Evolutionary conservation across 2,888 invertebrate genomes (phyloP).

Genomic region (Ametastegia equiseti): DNA sequence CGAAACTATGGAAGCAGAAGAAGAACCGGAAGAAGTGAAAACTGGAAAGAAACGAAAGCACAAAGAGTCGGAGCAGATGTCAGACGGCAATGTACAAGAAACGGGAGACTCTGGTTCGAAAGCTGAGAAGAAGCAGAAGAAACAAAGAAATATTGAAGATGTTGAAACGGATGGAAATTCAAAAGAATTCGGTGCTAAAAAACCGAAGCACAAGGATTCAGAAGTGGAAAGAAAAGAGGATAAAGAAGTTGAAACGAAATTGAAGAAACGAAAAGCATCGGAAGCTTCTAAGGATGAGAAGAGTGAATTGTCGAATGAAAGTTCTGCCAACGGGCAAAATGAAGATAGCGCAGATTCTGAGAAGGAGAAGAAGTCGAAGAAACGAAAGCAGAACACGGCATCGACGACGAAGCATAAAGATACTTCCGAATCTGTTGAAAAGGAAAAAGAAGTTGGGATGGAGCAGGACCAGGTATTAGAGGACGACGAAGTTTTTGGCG

Average conservation of each 20-base stretch:
- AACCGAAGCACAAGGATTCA: slow-evolving; percentile 11
- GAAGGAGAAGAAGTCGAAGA: slow-evolving; percentile 26
- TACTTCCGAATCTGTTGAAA: slow-evolving; percentile 64
- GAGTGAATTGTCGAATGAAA: slow-evolving; percentile 25
- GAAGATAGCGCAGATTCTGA: slow-evolving; percentile 26
- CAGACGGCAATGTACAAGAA: slow-evolving; percentile 30
- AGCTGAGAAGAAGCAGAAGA: slow-evolving; percentile 12
- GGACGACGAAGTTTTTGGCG: slow-evolving; percentile 48
- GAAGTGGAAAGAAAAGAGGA: background rate
- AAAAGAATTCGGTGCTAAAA: slow-evolving; percentile 43
- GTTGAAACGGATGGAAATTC: slow-evolving; percentile 38
- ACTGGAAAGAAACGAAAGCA: slow-evolving; percentile 47
- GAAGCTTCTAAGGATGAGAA: slow-evolving; percentile 32
- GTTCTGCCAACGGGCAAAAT: slow-evolving; percentile 31
- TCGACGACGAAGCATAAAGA: slow-evolving; percentile 21
- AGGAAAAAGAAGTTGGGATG: slow-evolving; percentile 66
- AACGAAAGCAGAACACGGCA: slow-evolving; percentile 32
- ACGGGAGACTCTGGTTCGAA: background rate
- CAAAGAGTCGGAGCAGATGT: background rate
- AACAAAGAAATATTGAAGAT: background rate
- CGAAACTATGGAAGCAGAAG: slow-evolving; percentile 54
- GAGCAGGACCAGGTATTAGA: slow-evolving; percentile 58
- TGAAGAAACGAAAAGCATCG: slow-evolving; percentile 14
- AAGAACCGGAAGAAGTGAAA: slow-evolving; percentile 57
- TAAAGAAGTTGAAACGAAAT: background rate